Evolutionary conservation across 2,113 vertebrate genomes (phyloP).

Genomic region (Albula goreensis): DNA sequence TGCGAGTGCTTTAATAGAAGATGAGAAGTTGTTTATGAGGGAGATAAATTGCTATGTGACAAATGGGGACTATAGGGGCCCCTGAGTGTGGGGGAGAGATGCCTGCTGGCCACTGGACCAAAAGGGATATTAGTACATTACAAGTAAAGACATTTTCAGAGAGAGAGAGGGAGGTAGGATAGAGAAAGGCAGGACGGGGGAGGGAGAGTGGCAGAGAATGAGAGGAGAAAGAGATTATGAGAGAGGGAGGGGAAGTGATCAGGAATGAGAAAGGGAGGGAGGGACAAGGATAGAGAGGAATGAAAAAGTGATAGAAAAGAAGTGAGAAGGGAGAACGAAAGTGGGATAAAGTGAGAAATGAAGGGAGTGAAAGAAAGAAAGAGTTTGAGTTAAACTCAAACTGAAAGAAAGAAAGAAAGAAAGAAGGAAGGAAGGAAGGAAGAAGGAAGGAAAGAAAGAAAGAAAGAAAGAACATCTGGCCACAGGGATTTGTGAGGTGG

Average conservation of each 20-base stretch:
- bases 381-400: slow-evolving; percentile 2
- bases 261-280: slow-evolving; percentile 18
- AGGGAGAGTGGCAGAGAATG: slow-evolving; percentile 55
- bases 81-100: not conserved
- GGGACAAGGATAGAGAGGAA: not conserved
- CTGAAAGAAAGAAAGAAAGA: not conserved
- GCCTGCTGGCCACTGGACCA: not conserved
- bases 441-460: not conserved
- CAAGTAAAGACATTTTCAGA: not conserved
- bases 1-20: slow-evolving; percentile 62
- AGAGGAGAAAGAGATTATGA: slow-evolving; percentile 31
- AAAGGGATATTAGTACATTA: not conserved
- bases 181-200: slow-evolving; percentile 36
- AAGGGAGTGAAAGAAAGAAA: not conserved
- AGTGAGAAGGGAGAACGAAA: slow-evolving; percentile 5
- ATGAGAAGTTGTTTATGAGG: slow-evolving; percentile 66
- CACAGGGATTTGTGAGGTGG: not conserved
- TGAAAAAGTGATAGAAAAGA: not conserved
- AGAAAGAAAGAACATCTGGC: not conserved
- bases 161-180: slow-evolving; percentile 32
- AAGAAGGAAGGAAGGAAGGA: not conserved
- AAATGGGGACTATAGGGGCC: slow-evolving; percentile 51
- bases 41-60: slow-evolving; percentile 69
- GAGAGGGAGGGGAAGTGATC: not conserved
- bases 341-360: not conserved